Conservation (phyloP, 2,888 invertebrate species). For the Malacosoma neustria region DNA sequence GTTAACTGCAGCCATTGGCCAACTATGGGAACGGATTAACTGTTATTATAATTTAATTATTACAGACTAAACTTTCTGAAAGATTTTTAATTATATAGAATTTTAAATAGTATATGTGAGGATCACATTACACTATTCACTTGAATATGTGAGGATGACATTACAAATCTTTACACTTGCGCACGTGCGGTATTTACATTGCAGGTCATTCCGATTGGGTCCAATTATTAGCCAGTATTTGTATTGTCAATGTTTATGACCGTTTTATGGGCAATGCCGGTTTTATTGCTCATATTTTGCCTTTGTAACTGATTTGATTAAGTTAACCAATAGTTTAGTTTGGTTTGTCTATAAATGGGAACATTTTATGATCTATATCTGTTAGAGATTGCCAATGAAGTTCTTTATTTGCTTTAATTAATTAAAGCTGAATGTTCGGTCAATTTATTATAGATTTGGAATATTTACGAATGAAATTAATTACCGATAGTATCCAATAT, state of each 20-base stretch:
- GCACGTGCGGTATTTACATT: conserved; percentile 12
- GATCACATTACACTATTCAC: too few relatives aligned
- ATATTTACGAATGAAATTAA: too few relatives aligned
- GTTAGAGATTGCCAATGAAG: conserved; percentile 4
- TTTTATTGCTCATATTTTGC: conserved; percentile 66
- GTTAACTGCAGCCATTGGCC: too few relatives aligned
- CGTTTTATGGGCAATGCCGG: conserved; percentile 58
- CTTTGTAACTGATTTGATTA: conserved; percentile 65
- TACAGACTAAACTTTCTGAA: too few relatives aligned
- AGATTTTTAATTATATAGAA: too few relatives aligned
- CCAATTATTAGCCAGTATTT: conserved; percentile 65
- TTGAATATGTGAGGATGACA: too few relatives aligned
- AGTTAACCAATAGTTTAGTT: conserved; percentile 49
- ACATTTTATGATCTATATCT: conserved; percentile 27
- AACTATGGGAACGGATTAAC: too few relatives aligned
- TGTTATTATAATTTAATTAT: too few relatives aligned
- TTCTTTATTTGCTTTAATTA: not conserved
- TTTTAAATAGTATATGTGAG: too few relatives aligned
- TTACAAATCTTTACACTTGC: too few relatives aligned
- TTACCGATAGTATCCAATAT: too few relatives aligned
- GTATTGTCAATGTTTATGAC: conserved; percentile 69
- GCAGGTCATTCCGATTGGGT: conserved; percentile 45
- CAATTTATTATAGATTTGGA: not conserved
- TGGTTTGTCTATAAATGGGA: conserved; percentile 40
- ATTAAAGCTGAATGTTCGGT: not conserved